Percentiles rank a stretch among this genome's conserved stretches.
phyloP scores from a whole-genome alignment of 2,888 invertebrate species.

The Drosophila prolongata region DNA sequence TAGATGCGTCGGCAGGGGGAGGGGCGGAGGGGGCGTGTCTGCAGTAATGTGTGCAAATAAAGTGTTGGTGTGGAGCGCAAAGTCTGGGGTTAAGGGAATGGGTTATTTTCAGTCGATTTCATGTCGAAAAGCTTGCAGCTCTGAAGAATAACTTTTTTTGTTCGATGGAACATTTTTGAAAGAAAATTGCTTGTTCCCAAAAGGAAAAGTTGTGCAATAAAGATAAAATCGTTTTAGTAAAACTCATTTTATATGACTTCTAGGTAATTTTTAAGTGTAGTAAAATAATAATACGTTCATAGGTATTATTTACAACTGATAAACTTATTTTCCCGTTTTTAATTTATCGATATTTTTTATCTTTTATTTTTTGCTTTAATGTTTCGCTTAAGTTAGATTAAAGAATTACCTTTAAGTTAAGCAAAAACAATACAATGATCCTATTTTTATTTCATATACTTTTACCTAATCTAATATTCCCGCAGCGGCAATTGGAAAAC shows the following conservation, averaged over 20 bases:
- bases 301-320: too few relatives aligned
- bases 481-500: constrained; percentile 33
- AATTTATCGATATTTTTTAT: too few relatives aligned
- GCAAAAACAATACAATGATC: not conserved
- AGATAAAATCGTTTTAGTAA: not conserved
- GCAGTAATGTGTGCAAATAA: constrained; percentile 25
- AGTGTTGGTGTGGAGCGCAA: constrained; percentile 17
- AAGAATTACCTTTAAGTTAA: too few relatives aligned
- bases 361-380: too few relatives aligned
- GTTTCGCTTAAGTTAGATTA: too few relatives aligned
- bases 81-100: constrained; percentile 21
- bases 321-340: too few relatives aligned
- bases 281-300: too few relatives aligned
- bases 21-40: constrained; percentile 7
- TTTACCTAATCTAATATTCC: constrained; percentile 16
- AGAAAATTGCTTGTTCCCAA: constrained; percentile 1
- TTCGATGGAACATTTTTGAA: not conserved
- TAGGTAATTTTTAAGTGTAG: too few relatives aligned
- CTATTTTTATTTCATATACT: not conserved
- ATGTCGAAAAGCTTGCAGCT: constrained; percentile 11
- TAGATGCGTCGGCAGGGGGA: constrained; percentile 59
- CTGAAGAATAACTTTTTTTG: not conserved
- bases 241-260: not conserved
- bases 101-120: constrained; percentile 17
- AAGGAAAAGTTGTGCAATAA: constrained; percentile 13